Evolutionary conservation across 2,113 vertebrate genomes (phyloP).

Genomic region (Onychostruthus taczanowskii): DNA sequence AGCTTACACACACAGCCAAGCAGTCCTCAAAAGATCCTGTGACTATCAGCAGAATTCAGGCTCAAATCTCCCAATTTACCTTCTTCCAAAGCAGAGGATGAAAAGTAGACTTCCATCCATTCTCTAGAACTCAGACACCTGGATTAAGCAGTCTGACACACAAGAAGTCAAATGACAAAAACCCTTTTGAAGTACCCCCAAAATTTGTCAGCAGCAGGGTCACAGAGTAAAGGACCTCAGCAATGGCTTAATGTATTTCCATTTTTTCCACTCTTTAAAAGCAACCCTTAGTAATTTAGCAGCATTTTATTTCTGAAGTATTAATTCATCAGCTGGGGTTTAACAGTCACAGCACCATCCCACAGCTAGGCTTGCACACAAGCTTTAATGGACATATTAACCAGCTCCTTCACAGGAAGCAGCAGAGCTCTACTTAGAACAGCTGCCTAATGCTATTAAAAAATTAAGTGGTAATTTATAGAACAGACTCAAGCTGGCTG

Average conservation of each 20-base stretch:
- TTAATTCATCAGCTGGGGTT: not conserved
- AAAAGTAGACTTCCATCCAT: not conserved
- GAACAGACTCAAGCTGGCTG: not conserved
- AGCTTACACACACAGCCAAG: not conserved
- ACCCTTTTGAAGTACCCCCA: not conserved
- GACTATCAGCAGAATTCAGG: not conserved
- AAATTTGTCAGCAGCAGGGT: not conserved
- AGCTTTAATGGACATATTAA: not conserved
- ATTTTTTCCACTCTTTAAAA: not conserved
- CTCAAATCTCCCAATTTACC: not conserved
- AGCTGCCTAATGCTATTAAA: conserved; percentile 29
- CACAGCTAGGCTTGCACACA: not conserved
- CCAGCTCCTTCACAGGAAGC: not conserved
- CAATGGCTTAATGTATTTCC: not conserved
- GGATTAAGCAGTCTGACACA: not conserved
- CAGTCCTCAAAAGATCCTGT: not conserved
- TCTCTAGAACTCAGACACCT: not conserved
- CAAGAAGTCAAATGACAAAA: not conserved
- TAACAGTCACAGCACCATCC: not conserved
- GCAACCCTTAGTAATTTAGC: not conserved
- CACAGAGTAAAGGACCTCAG: not conserved
- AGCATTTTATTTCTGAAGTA: not conserved
- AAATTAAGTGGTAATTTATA: conserved; percentile 46
- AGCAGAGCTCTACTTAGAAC: not conserved
- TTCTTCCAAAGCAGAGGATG: not conserved